Conservation (phyloP, 2,888 invertebrate genomes). For the Lomographa bimaculata region DNA sequence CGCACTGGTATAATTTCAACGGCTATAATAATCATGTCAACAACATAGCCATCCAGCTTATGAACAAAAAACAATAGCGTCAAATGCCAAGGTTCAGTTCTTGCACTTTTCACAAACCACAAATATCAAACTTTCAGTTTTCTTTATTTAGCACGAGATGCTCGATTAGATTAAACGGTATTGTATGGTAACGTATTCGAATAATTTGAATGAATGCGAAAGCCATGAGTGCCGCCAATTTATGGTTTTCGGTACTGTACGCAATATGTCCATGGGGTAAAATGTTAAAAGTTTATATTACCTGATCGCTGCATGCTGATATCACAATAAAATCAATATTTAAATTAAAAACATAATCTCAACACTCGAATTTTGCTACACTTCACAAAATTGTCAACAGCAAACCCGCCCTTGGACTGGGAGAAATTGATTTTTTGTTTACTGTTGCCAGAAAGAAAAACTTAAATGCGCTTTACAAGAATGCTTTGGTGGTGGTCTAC, state of each 20-base stretch:
- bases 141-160: slow-evolving; percentile 3
- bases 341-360: slow-evolving; percentile 74
- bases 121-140: too few relatives aligned
- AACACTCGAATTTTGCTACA: slow-evolving; percentile 57
- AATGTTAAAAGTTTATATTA: too few relatives aligned
- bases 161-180: too few relatives aligned
- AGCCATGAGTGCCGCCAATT: slow-evolving; percentile 28
- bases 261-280: too few relatives aligned
- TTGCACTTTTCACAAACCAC: too few relatives aligned
- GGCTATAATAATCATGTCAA: too few relatives aligned
- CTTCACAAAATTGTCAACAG: slow-evolving; percentile 74
- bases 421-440: slow-evolving; percentile 69
- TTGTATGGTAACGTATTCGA: slow-evolving; percentile 17
- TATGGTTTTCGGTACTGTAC: too few relatives aligned
- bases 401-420: slow-evolving; percentile 66
- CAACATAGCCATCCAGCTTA: too few relatives aligned
- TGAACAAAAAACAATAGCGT: too few relatives aligned
- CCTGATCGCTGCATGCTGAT: slow-evolving; percentile 41
- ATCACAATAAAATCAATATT: slow-evolving; percentile 45
- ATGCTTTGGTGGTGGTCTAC: too few relatives aligned
- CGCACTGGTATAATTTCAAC: too few relatives aligned
- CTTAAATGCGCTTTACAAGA: not conserved
- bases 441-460: slow-evolving; percentile 49
- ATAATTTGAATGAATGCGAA: slow-evolving; percentile 20
- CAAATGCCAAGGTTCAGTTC: too few relatives aligned